Percentiles rank a stretch among this genome's conserved stretches.
These are phyloP conservation scores for Pelagia noctiluca DNA, from an alignment of 30 jellyfish, hydroid and myxozoan genomes.

Conservation along the genomic window DNA sequence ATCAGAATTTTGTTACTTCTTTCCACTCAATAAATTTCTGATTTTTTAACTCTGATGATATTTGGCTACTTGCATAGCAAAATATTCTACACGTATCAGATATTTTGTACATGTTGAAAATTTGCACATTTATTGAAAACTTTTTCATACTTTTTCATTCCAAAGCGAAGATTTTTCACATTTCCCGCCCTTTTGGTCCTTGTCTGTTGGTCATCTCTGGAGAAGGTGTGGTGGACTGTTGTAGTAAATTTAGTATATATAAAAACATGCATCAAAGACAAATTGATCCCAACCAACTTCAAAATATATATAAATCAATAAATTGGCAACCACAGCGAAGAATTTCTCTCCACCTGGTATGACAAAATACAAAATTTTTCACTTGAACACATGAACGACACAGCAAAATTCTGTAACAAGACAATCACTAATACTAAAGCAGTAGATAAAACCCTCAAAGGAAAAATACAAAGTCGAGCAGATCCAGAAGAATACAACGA, in stretches of 20 bases:
- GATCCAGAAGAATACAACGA: conserved; percentile 6
- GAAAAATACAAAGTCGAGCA: neutral
- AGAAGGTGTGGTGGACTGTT: too few species aligned
- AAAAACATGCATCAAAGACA: neutral
- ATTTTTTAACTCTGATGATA: too few species aligned
- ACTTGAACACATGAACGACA: neutral
- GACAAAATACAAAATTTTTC: conserved; percentile 1
- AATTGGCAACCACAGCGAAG: conserved; percentile 9
- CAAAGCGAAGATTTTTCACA: too few species aligned
- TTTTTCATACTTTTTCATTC: too few species aligned
- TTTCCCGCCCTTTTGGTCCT: too few species aligned
- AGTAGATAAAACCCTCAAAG: neutral
- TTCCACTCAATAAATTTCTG: too few species aligned
- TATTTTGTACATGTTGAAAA: too few species aligned
- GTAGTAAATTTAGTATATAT: neutral
- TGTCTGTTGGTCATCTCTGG: too few species aligned
- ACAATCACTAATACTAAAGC: neutral
- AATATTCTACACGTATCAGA: too few species aligned
- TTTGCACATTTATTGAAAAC: too few species aligned
- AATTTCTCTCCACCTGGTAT: conserved; percentile 12
- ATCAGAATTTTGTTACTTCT: too few species aligned
- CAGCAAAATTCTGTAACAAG: neutral
- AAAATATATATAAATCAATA: neutral
- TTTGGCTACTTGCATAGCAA: too few species aligned
- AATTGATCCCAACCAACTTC: conserved; percentile 5